Conservation (phyloP, 2,888 invertebrate species). For the Acronicta psi region DNA sequence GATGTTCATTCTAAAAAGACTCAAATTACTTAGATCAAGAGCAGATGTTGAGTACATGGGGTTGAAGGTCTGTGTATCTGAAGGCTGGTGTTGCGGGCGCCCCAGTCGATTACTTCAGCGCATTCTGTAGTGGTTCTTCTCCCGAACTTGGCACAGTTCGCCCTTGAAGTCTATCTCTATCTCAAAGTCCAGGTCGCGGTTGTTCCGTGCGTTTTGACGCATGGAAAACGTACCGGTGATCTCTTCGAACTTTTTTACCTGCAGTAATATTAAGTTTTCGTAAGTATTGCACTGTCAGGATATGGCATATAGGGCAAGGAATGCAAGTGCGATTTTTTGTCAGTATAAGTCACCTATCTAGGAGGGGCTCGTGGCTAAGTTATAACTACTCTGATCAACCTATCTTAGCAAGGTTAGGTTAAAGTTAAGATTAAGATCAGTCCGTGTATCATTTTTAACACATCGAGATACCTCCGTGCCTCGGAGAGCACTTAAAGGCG, state of each 20-base stretch:
- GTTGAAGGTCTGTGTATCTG: conserved; percentile 19
- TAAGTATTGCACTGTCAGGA: conserved; percentile 17
- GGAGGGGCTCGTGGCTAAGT: too few species aligned
- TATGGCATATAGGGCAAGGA: too few species aligned
- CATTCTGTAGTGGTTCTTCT: conserved; percentile 96
- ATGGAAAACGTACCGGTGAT: conserved; percentile 97
- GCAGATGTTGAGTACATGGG: not conserved
- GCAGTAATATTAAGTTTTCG: conserved; percentile 43
- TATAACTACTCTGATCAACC: too few species aligned
- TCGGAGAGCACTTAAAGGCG: too few species aligned
- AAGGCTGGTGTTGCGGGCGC: conserved; percentile 42
- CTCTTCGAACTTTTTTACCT: conserved; percentile 97
- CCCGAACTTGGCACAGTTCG: conserved; percentile 94
- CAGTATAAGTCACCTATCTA: too few species aligned
- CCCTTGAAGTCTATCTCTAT: conserved; percentile 98
- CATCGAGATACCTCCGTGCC: too few species aligned
- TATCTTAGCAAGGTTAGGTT: too few species aligned
- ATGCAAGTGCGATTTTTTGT: too few species aligned
- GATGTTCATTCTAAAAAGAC: not conserved
- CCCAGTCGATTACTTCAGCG: conserved; percentile 89
- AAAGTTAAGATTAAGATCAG: too few species aligned
- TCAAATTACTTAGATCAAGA: not conserved
- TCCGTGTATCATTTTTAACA: too few species aligned
- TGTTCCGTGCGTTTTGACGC: conserved; percentile 98
- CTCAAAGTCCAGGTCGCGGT: conserved; percentile 98